phyloP scores from a whole-genome alignment of 2,888 invertebrate species.

The Homarus gammarus region DNA sequence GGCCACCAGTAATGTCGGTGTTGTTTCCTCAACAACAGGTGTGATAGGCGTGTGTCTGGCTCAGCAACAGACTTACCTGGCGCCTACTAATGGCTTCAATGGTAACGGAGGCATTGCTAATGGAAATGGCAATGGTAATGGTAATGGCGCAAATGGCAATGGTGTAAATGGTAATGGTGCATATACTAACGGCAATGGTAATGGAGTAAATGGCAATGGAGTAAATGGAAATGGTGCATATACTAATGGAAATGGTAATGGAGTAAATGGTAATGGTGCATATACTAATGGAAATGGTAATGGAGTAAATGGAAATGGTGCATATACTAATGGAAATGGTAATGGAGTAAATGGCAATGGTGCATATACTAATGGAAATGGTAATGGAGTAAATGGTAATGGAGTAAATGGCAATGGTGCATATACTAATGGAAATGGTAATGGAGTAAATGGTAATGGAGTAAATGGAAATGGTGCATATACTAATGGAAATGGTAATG shows the following conservation, averaged over 20 bases:
- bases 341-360: slow-evolving; percentile 8
- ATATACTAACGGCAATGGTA: not conserved
- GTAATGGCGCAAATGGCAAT: slow-evolving; percentile 20
- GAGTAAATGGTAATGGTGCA: not conserved
- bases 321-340: not conserved
- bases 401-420: not conserved
- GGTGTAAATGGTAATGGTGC: not conserved
- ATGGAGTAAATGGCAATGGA: slow-evolving; percentile 12
- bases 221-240: not conserved
- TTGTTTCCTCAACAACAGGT: slow-evolving; percentile 9
- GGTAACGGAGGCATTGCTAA: slow-evolving; percentile 33
- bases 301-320: not conserved
- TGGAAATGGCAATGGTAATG: not conserved
- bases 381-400: not conserved
- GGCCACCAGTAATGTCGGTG: too few relatives aligned
- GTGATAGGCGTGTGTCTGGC: slow-evolving; percentile 22
- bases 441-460: not conserved
- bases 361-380: not conserved
- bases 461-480: not conserved
- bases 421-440: not conserved
- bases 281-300: not conserved
- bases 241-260: not conserved
- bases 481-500: not conserved
- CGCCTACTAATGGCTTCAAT: slow-evolving; percentile 11
- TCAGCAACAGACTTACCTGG: slow-evolving; percentile 19